Evolutionary conservation across 2,797 vertebrate genomes (phyloP).

Genomic region (Fratercula arctica): DNA sequence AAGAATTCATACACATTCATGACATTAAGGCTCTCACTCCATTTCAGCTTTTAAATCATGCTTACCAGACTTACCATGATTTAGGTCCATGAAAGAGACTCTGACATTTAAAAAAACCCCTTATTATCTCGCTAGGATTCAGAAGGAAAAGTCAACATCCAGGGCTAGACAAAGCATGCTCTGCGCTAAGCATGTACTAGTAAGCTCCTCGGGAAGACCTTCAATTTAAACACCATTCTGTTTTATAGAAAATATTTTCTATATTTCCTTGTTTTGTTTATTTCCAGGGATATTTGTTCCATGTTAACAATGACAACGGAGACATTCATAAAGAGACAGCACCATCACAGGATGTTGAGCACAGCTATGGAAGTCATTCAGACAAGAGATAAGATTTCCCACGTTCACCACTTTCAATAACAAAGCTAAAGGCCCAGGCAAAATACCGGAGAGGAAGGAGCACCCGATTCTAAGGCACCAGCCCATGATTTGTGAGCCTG

Average conservation of each 20-base stretch:
- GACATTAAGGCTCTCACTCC: not conserved
- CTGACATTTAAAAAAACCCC: not conserved
- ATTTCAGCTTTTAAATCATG: not conserved
- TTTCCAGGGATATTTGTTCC: conserved; percentile 40
- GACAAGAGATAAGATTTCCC: conserved; percentile 59
- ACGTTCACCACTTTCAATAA: not conserved
- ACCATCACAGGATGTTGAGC: conserved; percentile 47
- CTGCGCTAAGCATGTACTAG: not conserved
- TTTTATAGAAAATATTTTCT: conserved; percentile 31
- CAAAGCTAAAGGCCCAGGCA: not conserved
- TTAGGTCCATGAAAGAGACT: not conserved
- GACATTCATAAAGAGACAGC: not conserved
- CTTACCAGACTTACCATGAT: not conserved
- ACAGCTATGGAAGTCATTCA: conserved; percentile 34
- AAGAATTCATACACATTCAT: not conserved
- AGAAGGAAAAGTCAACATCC: conserved; percentile 8
- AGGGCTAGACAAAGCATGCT: not conserved
- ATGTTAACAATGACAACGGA: conserved; percentile 41
- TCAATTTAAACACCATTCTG: not conserved
- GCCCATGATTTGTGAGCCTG: not conserved
- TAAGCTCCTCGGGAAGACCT: conserved; percentile 1
- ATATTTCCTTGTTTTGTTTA: conserved; percentile 56
- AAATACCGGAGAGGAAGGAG: not conserved
- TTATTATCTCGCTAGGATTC: not conserved
- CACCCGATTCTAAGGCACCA: not conserved